Evolutionary conservation across 2,888 invertebrate genomes (phyloP), one percentile per base, ranked within the genome.

Genomic region (Thyatira batis): DNA sequence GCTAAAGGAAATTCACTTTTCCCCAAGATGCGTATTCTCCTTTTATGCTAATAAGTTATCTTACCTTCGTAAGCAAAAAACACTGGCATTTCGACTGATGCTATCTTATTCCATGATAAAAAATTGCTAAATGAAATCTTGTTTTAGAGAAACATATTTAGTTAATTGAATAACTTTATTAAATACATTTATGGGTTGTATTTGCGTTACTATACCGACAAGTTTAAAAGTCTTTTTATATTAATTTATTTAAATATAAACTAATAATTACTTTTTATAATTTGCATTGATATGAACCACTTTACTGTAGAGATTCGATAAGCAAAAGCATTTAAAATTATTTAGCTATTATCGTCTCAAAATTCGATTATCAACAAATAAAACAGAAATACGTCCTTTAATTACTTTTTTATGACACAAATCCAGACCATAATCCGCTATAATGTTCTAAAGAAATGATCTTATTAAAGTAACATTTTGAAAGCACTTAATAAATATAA

Each of bases 21-120:
- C 27, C 46, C 27, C 27, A 4, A 27, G 48, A 27, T 27, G 48
- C 48, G 21, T 48, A n/a, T 28, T 49, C 54, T 59, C 53, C 51
- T 65, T 65, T 61, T 54, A 67, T 63, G 63, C 54, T 65, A 69
- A 71, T 69, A 60, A 58, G 21, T 52, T 48, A 44, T 57, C 51
- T 57, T 54, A 61, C 67, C 61, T 61, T 55, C 43, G 53, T 54
- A 48, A 53, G 55, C 50, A 58, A 56, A 54, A 50, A 25, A 51
- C 51, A 13, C 39, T 60, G 55, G 50, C 57, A 52, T 57, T 57
- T 33, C 50, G 46, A 52, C 46, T 45, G 17, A 49, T 13, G 21
- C 43, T 52, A 56, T 52, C 53, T 30, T n/a, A 11, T 30, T 30
- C 11, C 30, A 30, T 11, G 3, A 30, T 30, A 30, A 51, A 53